Percentiles rank a stretch among this genome's conserved stretches.
Evolutionary conservation across 2,888 invertebrate genomes (phyloP).

Genomic region (Melinopterus prodromus): DNA sequence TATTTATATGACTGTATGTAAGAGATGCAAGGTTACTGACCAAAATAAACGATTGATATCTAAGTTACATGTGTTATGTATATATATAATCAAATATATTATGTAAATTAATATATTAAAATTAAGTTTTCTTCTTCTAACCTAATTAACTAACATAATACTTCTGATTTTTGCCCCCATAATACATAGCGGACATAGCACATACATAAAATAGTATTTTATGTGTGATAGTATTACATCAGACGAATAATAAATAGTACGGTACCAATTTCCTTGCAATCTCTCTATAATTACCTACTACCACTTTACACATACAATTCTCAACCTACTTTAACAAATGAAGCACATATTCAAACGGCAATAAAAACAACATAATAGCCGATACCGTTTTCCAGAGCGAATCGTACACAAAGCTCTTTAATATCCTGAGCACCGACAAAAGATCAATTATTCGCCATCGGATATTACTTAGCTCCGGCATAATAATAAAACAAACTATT

Average conservation of each 20-base stretch:
- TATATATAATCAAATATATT: too few relatives aligned
- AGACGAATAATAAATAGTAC: background rate
- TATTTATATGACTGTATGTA: too few relatives aligned
- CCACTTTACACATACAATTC: background rate
- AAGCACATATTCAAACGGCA: background rate
- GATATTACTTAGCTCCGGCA: background rate
- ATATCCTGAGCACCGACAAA: background rate
- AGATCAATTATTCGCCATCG: background rate
- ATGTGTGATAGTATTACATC: too few relatives aligned
- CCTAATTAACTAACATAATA: too few relatives aligned
- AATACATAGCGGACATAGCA: too few relatives aligned
- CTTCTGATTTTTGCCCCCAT: too few relatives aligned
- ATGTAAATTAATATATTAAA: too few relatives aligned
- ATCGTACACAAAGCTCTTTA: background rate
- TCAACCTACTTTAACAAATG: background rate
- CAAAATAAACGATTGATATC: too few relatives aligned
- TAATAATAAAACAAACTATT: constrained; percentile 4
- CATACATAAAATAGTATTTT: too few relatives aligned
- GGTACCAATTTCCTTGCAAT: background rate
- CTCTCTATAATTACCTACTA: background rate
- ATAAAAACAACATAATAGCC: background rate
- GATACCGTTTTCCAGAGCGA: background rate
- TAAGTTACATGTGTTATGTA: too few relatives aligned
- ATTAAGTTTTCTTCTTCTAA: too few relatives aligned
- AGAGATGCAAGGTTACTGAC: too few relatives aligned